Base-by-base conservation (phyloP, 2,888 invertebrate species). In the Hoplodrina blanda region DNA sequence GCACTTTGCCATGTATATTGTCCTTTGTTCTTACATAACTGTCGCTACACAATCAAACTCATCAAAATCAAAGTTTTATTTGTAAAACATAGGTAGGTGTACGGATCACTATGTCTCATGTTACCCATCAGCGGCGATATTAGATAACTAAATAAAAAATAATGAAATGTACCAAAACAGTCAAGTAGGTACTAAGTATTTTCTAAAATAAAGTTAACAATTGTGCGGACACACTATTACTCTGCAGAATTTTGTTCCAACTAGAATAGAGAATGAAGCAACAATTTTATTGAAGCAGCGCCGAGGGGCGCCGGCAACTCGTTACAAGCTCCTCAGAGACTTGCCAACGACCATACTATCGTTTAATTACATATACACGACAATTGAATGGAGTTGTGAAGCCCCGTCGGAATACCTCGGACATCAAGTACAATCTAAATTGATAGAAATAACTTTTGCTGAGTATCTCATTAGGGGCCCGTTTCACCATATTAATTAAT, bases 241-340 rank as follows among this genome's bases (percentile, higher is more conserved):
- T 46, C 46, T 17, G 17, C 17, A 46, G 46, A 46, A 46, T 46
- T 46, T 4, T 46, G 46, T 72, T 82, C 80, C 81, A 84, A 87
- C 87, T 89, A 85, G 88, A 89, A 88, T 87, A 85, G 88, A 87
- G 87, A 90, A 89, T 88, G 81, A 87, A 87, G 85, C 86, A 81
- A 84, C 85, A 85, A 83, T 83, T 81, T 85, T 80, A 76, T 68
- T 79, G 59, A 67, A 84, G 69, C 78, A 80, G 81, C 83, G 84
- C 85, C 83, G 46, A 72, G 78, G 56, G 80, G 74, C 77, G 70
- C 71, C 71, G 78, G 80, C 71, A 81, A 83, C 89, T 90, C 90
- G 89, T 91, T 91, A 91, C 87, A 66, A 73, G 73, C 83, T 87
- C 86, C 88, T 85, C 77, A 61, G 90, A 88, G 90, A 87, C 80